These are phyloP conservation scores for Ypsolopha scabrella DNA, from an alignment of 2,888 invertebrate species.

Conservation along the genomic window DNA sequence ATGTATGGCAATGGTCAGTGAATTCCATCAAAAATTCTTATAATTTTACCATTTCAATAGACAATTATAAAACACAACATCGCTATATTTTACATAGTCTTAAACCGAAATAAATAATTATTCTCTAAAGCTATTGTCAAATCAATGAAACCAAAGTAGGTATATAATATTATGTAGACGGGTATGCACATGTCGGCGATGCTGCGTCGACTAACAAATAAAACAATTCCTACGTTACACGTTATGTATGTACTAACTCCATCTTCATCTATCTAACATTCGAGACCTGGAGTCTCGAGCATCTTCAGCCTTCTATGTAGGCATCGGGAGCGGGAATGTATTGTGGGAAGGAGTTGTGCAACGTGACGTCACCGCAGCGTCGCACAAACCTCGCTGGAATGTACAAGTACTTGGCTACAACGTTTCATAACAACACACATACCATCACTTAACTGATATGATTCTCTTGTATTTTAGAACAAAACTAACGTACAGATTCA, in stretches of 20 bases:
- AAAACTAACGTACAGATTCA: slow-evolving; percentile 9
- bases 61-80: slow-evolving; percentile 65
- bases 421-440: background rate
- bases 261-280: too few species aligned
- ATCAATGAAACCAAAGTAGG: slow-evolving; percentile 35
- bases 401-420: background rate
- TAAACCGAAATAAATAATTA: slow-evolving; percentile 67
- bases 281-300: too few species aligned
- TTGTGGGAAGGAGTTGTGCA: too few species aligned
- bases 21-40: slow-evolving; percentile 39
- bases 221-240: too few species aligned
- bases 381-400: background rate
- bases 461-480: background rate
- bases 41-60: slow-evolving; percentile 45
- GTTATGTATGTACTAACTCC: too few species aligned
- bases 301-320: too few species aligned
- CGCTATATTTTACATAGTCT: slow-evolving; percentile 63
- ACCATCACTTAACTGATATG: background rate
- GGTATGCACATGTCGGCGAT: too few species aligned
- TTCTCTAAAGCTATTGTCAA: slow-evolving; percentile 63
- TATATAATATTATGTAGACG: too few species aligned
- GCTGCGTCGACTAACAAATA: too few species aligned
- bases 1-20: slow-evolving; percentile 60
- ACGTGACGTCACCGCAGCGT: too few species aligned
- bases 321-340: too few species aligned